Evolutionary conservation across 2,888 invertebrate species (phyloP).

Genomic region (Siphonodentalium dalli): DNA sequence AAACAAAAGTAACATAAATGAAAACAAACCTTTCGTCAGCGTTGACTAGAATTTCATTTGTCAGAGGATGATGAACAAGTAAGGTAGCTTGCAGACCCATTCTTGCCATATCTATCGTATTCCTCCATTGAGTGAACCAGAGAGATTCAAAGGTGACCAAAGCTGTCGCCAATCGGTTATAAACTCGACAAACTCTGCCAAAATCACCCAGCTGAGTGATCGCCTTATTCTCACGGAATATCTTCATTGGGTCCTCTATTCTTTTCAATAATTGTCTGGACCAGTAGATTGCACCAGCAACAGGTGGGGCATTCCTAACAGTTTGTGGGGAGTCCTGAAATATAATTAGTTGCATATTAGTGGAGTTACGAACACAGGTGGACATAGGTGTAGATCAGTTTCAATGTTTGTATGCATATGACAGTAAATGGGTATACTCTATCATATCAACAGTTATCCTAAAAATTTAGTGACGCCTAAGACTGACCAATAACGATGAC

Average conservation of each 20-base stretch:
- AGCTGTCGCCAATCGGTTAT: conserved; percentile 59
- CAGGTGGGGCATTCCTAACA: conserved; percentile 62
- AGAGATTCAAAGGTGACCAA: conserved; percentile 63
- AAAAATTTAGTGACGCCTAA: no score
- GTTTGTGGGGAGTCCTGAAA: conserved; percentile 56
- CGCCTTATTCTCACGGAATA: conserved; percentile 60
- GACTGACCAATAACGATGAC: no score
- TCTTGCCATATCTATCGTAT: conserved; percentile 56
- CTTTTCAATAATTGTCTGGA: conserved; percentile 59
- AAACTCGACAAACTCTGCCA: conserved; percentile 53
- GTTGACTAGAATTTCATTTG: conserved; percentile 58
- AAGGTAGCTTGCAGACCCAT: conserved; percentile 60
- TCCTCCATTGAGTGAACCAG: conserved; percentile 63
- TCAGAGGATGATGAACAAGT: conserved; percentile 57
- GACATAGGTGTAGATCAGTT: neutral
- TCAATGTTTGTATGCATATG: neutral
- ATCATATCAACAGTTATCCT: no score
- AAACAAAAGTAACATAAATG: no score
- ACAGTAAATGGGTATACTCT: no score
- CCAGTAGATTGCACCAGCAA: conserved; percentile 65
- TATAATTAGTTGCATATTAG: neutral
- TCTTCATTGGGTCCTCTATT: conserved; percentile 64
- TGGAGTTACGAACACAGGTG: neutral
- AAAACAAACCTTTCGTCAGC: conserved; percentile 58
- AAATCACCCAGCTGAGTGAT: conserved; percentile 60